These are phyloP conservation scores for Oscheius myriophilus DNA, from an alignment of 2,888 invertebrate species.

Conservation along the genomic window DNA sequence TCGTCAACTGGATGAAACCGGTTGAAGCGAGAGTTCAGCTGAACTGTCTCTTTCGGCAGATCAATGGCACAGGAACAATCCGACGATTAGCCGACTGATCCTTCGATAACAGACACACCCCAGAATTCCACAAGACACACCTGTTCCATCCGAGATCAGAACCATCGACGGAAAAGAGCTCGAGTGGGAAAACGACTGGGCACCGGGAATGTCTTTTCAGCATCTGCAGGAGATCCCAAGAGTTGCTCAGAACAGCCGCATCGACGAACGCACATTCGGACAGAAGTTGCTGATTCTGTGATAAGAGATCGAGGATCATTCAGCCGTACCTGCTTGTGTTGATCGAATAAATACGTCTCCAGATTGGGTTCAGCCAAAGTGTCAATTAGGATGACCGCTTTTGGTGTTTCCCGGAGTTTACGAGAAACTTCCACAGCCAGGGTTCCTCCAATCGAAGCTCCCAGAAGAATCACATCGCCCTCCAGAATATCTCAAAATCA, in stretches of 20 bases:
- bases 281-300: slow-evolving; percentile 10
- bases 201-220: slow-evolving; percentile 1
- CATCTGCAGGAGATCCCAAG: slow-evolving; percentile 30
- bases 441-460: slow-evolving; percentile 49
- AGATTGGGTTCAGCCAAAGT: slow-evolving; percentile 17
- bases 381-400: slow-evolving; percentile 20
- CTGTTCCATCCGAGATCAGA: slow-evolving; percentile 49
- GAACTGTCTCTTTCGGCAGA: too few species aligned
- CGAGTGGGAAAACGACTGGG: neutral
- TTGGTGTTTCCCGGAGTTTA: neutral
- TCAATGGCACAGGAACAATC: too few species aligned
- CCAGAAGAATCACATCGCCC: slow-evolving; percentile 32
- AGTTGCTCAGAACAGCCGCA: slow-evolving; percentile 11
- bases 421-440: slow-evolving; percentile 39
- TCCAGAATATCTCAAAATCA: slow-evolving; percentile 1
- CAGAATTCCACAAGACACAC: slow-evolving; percentile 14
- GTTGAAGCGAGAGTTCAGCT: too few species aligned
- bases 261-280: neutral
- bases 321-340: slow-evolving; percentile 28
- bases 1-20: too few species aligned
- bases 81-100: too few species aligned
- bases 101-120: too few species aligned
- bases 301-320: neutral
- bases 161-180: slow-evolving; percentile 46
- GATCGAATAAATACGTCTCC: slow-evolving; percentile 1